Evolutionary conservation across 37 sponge, comb jelly and placozoan genomes (phyloP), one percentile per base, ranked within the genome.

Genomic region (Oopsacas minuta): DNA sequence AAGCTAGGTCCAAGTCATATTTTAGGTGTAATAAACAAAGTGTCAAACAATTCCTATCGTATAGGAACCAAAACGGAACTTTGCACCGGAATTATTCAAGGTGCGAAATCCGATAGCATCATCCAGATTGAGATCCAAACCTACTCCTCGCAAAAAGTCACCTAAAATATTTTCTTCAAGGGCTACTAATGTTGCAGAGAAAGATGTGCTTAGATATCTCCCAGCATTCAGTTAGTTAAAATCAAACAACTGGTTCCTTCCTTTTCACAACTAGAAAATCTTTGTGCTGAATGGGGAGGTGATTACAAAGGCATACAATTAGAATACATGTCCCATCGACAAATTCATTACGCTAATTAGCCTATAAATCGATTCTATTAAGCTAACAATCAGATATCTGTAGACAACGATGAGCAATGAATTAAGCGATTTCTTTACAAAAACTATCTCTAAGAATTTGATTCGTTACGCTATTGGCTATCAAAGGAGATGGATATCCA

Each of bases 391-490:
- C 15, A 8, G 49, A 42, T 42, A 61, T 61, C 75, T 61, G 22
- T 34, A 61, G 28, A 32, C 22, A 61, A 25, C 22, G 75, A n/a
- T 42, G 7, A 25, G 75, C 30, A 61, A 3, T 61, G 75, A 10
- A 10, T 20, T 61, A 34, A 61, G 75, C 75, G 75, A 61, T n/a
- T 61, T 61, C 30, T 61, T 61, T 25, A 61, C 75, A 34, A 61
- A 61, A 25, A 61, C 28, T 3, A n/a, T 5, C 75, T 25, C 7
- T 5, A 34, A n/a, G 28, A 61, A 25, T 61, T 61, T n/a, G 75
- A 61, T 61, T 61, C 75, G 28, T 61, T 61, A 61, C 75, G 75
- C 75, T 61, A 61, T 61, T 61, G 75, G 75, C 30, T 61, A 61
- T 61, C 75, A 61, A 61, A 61, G 22, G 30, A 61, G 75, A 10